A percentile compares a stretch with the other conserved stretches of the same genome.
phyloP scores from a whole-genome alignment of 2,888 invertebrate genomes.

The Thalpophila matura region DNA sequence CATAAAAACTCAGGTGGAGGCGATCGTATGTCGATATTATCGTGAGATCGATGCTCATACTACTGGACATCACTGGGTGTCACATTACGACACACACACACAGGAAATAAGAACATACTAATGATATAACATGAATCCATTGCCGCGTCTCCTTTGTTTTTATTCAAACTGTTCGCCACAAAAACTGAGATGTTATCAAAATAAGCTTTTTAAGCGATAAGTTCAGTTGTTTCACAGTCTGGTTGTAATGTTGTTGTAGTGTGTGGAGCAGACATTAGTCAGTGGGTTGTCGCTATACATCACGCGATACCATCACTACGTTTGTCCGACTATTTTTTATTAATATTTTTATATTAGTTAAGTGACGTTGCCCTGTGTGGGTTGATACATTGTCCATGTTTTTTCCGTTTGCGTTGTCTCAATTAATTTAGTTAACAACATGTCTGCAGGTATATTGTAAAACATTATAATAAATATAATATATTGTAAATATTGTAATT shows the following conservation, averaged over 20 bases:
- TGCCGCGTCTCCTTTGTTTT: conserved; percentile 13
- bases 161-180: not conserved
- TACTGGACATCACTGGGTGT: conserved; percentile 66
- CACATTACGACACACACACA: conserved; percentile 42
- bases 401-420: conserved; percentile 46
- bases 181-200: conserved; percentile 33
- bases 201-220: conserved; percentile 31
- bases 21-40: conserved; percentile 62
- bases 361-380: conserved; percentile 63
- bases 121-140: conserved; percentile 26
- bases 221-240: conserved; percentile 25
- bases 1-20: conserved; percentile 59
- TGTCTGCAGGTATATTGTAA: conserved; percentile 26
- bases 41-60: conserved; percentile 59
- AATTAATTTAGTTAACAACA: conserved; percentile 52
- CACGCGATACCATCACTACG: conserved; percentile 72
- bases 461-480: not conserved
- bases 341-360: conserved; percentile 70
- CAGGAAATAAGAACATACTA: conserved; percentile 8
- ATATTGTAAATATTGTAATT: no score
- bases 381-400: conserved; percentile 54
- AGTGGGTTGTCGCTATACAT: conserved; percentile 70
- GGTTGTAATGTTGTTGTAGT: conserved; percentile 54
- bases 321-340: conserved; percentile 66
- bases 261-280: conserved; percentile 68